Conservation (phyloP, 2,888 invertebrate genomes). For the Paralinhomoeus sp. region DNA sequence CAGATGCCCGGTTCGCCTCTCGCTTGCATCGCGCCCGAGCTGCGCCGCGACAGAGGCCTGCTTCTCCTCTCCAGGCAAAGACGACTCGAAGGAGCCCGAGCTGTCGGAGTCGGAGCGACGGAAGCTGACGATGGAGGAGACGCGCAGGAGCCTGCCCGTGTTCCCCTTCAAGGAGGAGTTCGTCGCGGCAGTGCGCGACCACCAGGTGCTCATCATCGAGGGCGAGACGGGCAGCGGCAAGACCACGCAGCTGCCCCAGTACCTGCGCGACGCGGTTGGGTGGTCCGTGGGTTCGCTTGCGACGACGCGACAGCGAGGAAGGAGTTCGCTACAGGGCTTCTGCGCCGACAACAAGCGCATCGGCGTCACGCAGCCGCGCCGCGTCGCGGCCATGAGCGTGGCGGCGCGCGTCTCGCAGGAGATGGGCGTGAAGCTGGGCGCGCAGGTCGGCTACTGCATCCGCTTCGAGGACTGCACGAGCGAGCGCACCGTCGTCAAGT, state of each 20-base stretch:
- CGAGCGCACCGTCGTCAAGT: slow-evolving; percentile 80
- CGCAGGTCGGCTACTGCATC: slow-evolving; percentile 48
- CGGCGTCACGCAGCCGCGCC: slow-evolving; percentile 84
- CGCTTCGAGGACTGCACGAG: slow-evolving; percentile 98
- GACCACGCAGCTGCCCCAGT: slow-evolving; percentile 39
- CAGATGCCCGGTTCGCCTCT: slow-evolving; percentile 34
- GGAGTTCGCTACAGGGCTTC: slow-evolving; percentile 28
- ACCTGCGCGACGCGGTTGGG: slow-evolving; percentile 34
- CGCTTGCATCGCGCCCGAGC: no score
- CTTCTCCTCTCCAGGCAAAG: no score
- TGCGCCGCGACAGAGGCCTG: no score
- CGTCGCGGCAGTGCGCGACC: slow-evolving; percentile 60
- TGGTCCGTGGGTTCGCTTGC: neutral
- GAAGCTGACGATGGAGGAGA: slow-evolving; percentile 53
- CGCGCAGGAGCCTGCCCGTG: slow-evolving; percentile 70
- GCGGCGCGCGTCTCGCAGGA: slow-evolving; percentile 92
- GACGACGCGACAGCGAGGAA: neutral
- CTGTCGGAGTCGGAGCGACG: slow-evolving; percentile 15
- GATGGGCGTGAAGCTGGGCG: slow-evolving; percentile 77
- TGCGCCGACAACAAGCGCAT: slow-evolving; percentile 52
- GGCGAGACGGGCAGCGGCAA: slow-evolving; percentile 48
- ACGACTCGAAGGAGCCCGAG: slow-evolving; percentile 8
- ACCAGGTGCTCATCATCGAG: slow-evolving; percentile 17
- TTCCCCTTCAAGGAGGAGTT: slow-evolving; percentile 70
- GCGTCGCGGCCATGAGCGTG: slow-evolving; percentile 99